Conservation (phyloP, 2,888 invertebrate species). For the Epinotia brunnichana region DNA sequence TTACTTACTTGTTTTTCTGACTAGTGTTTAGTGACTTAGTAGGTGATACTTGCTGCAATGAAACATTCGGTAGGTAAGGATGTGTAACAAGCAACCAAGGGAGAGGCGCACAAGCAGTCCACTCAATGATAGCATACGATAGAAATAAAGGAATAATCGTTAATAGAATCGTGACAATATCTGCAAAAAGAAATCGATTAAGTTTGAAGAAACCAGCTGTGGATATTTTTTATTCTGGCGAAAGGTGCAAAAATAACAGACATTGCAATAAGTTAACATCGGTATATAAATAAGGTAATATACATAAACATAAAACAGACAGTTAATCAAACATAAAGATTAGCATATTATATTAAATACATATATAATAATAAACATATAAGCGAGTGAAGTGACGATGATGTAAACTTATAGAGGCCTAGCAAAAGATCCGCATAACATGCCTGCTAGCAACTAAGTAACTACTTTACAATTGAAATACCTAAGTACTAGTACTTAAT, state of each 20-base stretch:
- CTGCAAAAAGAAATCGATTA: conserved; percentile 41
- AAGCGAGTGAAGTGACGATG: conserved; percentile 45
- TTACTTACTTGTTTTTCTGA: conserved; percentile 78
- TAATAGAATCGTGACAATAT: conserved; percentile 34
- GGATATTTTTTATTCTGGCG: conserved; percentile 2
- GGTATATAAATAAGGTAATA: conserved; percentile 3
- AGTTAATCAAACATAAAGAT: conserved; percentile 1
- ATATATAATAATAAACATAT: conserved; percentile 1
- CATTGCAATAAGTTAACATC: conserved; percentile 5
- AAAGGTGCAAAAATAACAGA: conserved; percentile 23
- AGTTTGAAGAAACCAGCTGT: conserved; percentile 25
- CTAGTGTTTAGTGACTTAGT: conserved; percentile 82
- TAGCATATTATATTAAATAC: conserved; percentile 3
- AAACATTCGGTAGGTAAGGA: conserved; percentile 73
- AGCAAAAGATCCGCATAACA: conserved; percentile 53
- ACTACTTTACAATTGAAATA: conserved; percentile 21
- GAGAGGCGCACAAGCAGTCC: conserved; percentile 62
- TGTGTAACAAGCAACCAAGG: conserved; percentile 71
- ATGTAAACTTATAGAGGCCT: conserved; percentile 38
- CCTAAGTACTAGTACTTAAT: background rate
- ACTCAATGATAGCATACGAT: conserved; percentile 50
- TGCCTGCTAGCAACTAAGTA: conserved; percentile 46
- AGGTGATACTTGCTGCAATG: conserved; percentile 82
- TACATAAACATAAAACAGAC: conserved; percentile 22
- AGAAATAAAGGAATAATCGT: conserved; percentile 46